These are phyloP conservation scores for Neoaliturus tenellus DNA, from an alignment of 2,888 invertebrate genomes.

Conservation along the genomic window DNA sequence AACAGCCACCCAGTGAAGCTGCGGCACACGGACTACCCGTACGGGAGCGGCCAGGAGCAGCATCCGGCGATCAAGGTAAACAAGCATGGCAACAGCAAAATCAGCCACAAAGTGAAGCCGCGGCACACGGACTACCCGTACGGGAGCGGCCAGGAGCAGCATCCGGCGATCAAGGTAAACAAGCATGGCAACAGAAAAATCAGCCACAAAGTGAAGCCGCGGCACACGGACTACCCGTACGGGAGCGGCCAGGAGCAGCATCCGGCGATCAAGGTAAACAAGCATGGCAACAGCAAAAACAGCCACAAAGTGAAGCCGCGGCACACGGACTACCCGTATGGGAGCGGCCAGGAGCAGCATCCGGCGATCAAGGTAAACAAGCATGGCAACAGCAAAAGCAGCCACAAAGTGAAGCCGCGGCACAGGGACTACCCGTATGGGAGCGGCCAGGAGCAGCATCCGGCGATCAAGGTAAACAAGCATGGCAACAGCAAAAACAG, in stretches of 20 bases:
- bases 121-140: neutral
- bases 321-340: neutral
- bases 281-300: slow-evolving; percentile 34
- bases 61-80: neutral
- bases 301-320: slow-evolving; percentile 1
- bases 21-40: neutral
- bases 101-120: neutral
- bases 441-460: neutral
- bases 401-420: neutral
- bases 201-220: slow-evolving; percentile 1
- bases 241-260: neutral
- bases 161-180: neutral
- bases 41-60: neutral
- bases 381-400: slow-evolving; percentile 29
- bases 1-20: slow-evolving; percentile 7
- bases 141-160: neutral
- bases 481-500: slow-evolving; percentile 31
- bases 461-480: slow-evolving; percentile 11
- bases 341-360: neutral
- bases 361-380: neutral
- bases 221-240: neutral
- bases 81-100: slow-evolving; percentile 32
- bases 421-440: neutral
- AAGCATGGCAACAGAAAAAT: slow-evolving; percentile 31
- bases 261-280: neutral